A percentile compares a stretch with the other conserved stretches of the same genome.
phyloP scores from a whole-genome alignment of 2,797 vertebrate species.

The Galago senegalensis region DNA sequence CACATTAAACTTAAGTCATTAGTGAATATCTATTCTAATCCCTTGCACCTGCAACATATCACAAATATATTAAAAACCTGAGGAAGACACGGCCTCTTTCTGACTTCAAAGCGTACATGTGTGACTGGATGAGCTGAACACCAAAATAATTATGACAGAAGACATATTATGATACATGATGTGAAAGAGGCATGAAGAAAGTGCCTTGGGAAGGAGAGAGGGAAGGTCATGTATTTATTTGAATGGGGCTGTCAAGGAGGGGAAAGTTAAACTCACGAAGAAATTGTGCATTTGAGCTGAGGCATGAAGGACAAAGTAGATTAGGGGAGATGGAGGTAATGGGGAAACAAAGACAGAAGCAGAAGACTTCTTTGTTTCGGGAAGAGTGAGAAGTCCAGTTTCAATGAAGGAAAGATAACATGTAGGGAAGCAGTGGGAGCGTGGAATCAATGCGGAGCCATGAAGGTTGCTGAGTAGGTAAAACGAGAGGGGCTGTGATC shows the following conservation, averaged over 20 bases:
- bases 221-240: not conserved
- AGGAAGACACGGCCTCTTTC: not conserved
- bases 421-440: not conserved
- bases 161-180: not conserved
- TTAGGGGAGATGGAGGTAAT: not conserved
- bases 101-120: not conserved
- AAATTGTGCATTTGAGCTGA: not conserved
- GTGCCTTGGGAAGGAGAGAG: not conserved
- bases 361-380: not conserved
- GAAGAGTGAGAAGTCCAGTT: not conserved
- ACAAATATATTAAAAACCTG: not conserved
- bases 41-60: not conserved
- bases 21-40: not conserved
- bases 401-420: not conserved
- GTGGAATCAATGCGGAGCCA: not conserved
- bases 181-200: not conserved
- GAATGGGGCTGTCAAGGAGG: not conserved
- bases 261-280: not conserved
- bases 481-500: not conserved
- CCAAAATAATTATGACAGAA: constrained; percentile 38
- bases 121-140: not conserved
- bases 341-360: not conserved
- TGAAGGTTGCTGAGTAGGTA: not conserved
- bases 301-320: not conserved
- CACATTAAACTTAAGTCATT: not conserved